These are phyloP conservation scores for Poliocrania exsul DNA, from an alignment of 2,797 vertebrate species.

Conservation along the genomic window DNA sequence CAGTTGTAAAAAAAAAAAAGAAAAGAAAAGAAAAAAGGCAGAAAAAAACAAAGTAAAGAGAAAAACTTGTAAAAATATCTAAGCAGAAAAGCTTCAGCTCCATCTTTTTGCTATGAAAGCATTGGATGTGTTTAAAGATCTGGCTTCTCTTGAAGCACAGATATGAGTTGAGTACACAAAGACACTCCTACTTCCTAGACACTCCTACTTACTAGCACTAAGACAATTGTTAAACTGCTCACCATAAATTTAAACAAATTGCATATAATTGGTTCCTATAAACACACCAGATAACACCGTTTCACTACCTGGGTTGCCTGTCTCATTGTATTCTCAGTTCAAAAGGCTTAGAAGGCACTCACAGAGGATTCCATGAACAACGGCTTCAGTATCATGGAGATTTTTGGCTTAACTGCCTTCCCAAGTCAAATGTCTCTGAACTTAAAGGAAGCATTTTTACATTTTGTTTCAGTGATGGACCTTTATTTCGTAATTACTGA, in stretches of 20 bases:
- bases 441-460: neutral
- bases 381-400: neutral
- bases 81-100: neutral
- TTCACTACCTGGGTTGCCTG: neutral
- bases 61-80: neutral
- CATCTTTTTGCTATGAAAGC: neutral
- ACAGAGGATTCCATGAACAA: neutral
- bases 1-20: neutral
- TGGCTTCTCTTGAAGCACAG: neutral
- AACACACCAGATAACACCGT: neutral
- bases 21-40: neutral
- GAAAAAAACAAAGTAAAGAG: neutral
- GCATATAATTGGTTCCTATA: neutral
- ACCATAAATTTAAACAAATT: conserved; percentile 28
- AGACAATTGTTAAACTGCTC: neutral
- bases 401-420: neutral
- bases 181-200: neutral
- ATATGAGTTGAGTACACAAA: neutral
- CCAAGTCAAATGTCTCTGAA: neutral
- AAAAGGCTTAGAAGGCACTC: neutral
- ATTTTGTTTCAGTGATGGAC: neutral
- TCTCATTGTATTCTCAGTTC: neutral
- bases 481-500: neutral
- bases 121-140: neutral
- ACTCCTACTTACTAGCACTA: neutral